These are phyloP conservation scores for Silurus glanis DNA, from an alignment of 2,113 vertebrate genomes.

Conservation along the genomic window DNA sequence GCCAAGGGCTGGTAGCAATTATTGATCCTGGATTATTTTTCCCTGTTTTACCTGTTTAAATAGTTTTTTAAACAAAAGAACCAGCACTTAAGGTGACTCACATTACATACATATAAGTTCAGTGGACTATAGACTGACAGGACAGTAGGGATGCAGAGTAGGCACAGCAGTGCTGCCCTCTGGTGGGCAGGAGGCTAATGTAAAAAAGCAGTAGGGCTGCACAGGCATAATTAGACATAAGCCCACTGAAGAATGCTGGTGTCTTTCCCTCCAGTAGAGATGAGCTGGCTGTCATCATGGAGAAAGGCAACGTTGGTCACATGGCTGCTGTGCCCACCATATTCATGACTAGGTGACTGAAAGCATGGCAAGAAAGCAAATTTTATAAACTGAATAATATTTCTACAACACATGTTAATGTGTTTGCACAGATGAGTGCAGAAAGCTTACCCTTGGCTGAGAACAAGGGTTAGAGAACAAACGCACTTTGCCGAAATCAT, in stretches of 20 bases:
- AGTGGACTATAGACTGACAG: constrained; percentile 41
- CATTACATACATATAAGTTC: constrained; percentile 38
- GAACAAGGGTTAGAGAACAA: constrained; percentile 84
- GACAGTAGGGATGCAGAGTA: constrained; percentile 48
- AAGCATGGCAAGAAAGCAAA: neutral
- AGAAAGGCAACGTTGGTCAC: constrained; percentile 90
- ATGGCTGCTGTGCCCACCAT: constrained; percentile 91
- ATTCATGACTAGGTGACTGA: constrained; percentile 82
- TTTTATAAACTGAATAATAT: constrained; percentile 22
- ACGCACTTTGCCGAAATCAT: constrained; percentile 92
- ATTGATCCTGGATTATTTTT: constrained; percentile 8
- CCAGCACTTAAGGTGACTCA: constrained; percentile 36
- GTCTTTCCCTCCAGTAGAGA: constrained; percentile 88
- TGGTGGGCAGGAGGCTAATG: constrained; percentile 63
- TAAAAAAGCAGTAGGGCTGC: constrained; percentile 44
- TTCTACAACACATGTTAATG: constrained; percentile 38
- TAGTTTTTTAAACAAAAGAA: constrained; percentile 9
- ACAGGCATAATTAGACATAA: constrained; percentile 77
- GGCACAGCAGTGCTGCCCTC: constrained; percentile 71
- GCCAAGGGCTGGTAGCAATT: constrained; percentile 41
- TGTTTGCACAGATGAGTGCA: constrained; percentile 40
- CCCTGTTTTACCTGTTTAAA: constrained; percentile 11
- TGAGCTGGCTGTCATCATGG: constrained; percentile 78
- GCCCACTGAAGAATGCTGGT: constrained; percentile 88
- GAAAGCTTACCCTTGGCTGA: constrained; percentile 81